Evolutionary conservation across 2,797 vertebrate species (phyloP).

Genomic region (Euphonia xanthogaster): DNA sequence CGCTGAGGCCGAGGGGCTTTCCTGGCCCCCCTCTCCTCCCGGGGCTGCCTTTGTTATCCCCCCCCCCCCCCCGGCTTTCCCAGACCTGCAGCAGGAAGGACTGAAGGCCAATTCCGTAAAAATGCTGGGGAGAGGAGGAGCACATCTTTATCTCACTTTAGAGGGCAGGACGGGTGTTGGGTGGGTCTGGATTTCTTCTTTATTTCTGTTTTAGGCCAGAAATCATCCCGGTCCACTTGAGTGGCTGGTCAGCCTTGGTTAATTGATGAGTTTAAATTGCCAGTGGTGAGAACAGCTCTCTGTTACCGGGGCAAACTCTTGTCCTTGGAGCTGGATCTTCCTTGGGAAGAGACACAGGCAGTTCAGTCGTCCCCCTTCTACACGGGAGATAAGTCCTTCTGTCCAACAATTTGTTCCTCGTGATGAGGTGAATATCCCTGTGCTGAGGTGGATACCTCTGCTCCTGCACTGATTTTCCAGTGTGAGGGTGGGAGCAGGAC

Average conservation of each 20-base stretch:
- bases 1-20: neutral
- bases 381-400: fast-evolving
- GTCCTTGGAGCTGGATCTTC: neutral
- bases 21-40: neutral
- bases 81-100: neutral
- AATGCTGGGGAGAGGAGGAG: neutral
- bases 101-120: neutral
- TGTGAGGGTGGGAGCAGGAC: neutral
- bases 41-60: neutral
- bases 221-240: neutral
- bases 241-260: neutral
- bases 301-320: neutral
- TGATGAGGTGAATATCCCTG: neutral
- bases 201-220: neutral
- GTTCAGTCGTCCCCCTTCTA: neutral
- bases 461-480: neutral
- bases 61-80: neutral
- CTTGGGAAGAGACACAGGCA: neutral
- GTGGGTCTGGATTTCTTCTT: neutral
- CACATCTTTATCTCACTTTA: fast-evolving
- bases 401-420: fast-evolving
- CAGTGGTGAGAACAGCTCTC: fast-evolving
- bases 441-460: neutral
- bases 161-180: neutral
- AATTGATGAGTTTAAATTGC: neutral